Base-by-base conservation (phyloP, 2,113 vertebrate genomes). In the Oncorhynchus mykiss region DNA sequence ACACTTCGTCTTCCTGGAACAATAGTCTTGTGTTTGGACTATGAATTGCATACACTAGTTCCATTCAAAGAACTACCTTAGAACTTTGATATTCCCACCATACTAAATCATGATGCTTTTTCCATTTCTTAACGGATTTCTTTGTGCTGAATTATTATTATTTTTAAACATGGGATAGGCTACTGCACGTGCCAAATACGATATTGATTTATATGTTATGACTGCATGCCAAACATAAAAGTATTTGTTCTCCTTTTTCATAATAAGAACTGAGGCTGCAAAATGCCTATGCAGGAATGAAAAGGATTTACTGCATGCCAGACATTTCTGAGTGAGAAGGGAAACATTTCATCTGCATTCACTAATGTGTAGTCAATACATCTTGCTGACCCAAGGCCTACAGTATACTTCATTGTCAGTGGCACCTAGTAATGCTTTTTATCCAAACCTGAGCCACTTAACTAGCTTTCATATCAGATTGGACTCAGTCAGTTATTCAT, bases 381-480 rank as follows among this genome's bases (percentile, higher is more conserved):
- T 64, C 5, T 67, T 14, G 70, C 60, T 68, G 24, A 72, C 24
- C 29, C 45, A 57, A 54, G 48, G 69, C 6, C 24, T 34, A 34
- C 34, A 8, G 34, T 65, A 25, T 48, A 65, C 39, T 70, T 69
- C 9, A 18, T 59, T 67, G 75, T 67, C 70, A 57, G 18, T 12
- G 51, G 24, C 27, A 48, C 24, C 54, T 12, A 6, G 13, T 9
- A 78, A 57, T 80, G 29, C 27, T 39, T 80, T 65, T 70, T 51
- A 45, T 70, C 24, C 39, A 72, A 25, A 64, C 57, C 59, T 51
- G 49, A 75, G 24, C 60, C 59, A 66, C 72, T 70, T 80, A 72
- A 69, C 66, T 54, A 24, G 34, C 34, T 66, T 78, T 76, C 49
- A 34, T 75, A 78, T 84, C 54, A 78, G 18, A 81, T 62, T 74